Evolutionary conservation across 1,140 invertebrate genomes (phyloP).

Genomic region (Diorhabda sublineata): DNA sequence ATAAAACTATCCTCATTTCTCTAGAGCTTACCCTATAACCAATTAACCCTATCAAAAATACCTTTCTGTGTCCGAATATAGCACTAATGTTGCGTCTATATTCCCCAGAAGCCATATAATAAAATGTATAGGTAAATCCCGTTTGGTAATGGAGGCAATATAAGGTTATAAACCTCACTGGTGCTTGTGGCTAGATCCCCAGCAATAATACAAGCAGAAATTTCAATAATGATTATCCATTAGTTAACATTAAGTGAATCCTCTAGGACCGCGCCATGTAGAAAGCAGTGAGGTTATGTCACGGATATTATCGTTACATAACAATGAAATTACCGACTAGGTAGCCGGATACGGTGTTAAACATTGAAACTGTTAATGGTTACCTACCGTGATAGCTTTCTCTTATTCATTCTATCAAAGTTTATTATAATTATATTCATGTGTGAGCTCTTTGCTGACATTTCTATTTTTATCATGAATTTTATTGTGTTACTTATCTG

Average conservation of each 20-base stretch:
- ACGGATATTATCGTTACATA: constrained; percentile 27
- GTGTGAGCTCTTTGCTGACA: no score
- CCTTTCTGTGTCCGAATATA: neutral
- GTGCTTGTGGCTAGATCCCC: constrained; percentile 10
- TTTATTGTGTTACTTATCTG: no score
- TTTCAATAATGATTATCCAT: constrained; percentile 30
- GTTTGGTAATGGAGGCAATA: constrained; percentile 21
- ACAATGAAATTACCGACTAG: constrained; percentile 25
- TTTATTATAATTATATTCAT: no score
- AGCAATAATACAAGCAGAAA: constrained; percentile 24
- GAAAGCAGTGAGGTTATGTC: constrained; percentile 18
- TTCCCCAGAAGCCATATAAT: constrained; percentile 6
- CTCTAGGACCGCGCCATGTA: constrained; percentile 19
- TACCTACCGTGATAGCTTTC: neutral
- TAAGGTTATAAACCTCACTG: constrained; percentile 25
- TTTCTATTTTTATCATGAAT: no score
- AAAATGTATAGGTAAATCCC: constrained; percentile 23
- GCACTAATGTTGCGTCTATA: neutral
- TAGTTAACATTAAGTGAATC: constrained; percentile 29
- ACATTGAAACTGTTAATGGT: constrained; percentile 2
- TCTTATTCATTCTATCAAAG: no score
- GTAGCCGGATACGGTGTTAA: constrained; percentile 5
- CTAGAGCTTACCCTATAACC: neutral
- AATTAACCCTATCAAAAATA: constrained; percentile 1
- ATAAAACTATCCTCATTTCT: no score